A percentile compares a stretch with the other conserved stretches of the same genome.
These are phyloP conservation scores for Tholera decimalis DNA, from an alignment of 2,888 invertebrate species.

Conservation along the genomic window DNA sequence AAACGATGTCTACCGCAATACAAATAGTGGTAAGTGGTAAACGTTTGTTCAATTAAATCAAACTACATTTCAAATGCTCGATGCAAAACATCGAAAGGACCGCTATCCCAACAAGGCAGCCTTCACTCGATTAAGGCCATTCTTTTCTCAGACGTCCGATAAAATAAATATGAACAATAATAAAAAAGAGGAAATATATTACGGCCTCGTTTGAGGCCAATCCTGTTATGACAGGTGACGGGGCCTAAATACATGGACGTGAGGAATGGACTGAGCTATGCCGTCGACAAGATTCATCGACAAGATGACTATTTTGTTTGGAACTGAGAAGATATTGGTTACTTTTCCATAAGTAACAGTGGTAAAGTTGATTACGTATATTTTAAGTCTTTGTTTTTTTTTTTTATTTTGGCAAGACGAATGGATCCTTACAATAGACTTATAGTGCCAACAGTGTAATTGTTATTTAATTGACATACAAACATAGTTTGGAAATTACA, in stretches of 20 bases:
- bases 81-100: conserved; percentile 17
- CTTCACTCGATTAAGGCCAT: conserved; percentile 79
- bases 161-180: conserved; percentile 83
- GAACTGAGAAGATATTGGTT: no score
- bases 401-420: no score
- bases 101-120: conserved; percentile 53
- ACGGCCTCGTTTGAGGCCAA: conserved; percentile 78
- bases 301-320: no score
- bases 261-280: neutral
- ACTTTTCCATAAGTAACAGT: no score
- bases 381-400: no score
- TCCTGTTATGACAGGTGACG: conserved; percentile 87
- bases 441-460: neutral
- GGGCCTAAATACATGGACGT: conserved; percentile 71
- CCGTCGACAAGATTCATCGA: neutral
- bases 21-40: no score
- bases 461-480: neutral
- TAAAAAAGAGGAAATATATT: conserved; percentile 75
- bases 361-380: no score
- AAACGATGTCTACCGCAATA: no score
- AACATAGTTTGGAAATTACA: neutral
- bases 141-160: conserved; percentile 71
- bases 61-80: neutral
- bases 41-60: no score
- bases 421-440: neutral